Base-by-base conservation (phyloP, 2,888 invertebrate genomes). In the Endotricha flammealis region DNA sequence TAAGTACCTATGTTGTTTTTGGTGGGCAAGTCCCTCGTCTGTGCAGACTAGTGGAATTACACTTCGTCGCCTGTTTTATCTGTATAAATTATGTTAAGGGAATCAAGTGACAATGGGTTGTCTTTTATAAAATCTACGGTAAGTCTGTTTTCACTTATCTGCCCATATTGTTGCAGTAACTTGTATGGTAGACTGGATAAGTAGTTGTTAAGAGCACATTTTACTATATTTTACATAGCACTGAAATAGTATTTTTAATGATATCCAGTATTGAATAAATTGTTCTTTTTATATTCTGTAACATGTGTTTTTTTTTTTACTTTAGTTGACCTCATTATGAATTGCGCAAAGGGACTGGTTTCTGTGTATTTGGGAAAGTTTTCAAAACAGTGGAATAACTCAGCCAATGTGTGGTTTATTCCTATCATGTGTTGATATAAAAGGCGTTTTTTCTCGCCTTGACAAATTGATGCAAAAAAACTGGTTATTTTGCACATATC, bases 201-300 rank as follows among this genome's bases (percentile, higher is more conserved):
- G 1, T 42, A 42, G 42, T 8, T 16, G 17, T 39, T 61, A 56
- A 61, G 62, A 49, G 57, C 64, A 64, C 63, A 57, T 53, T 50
- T 54, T 41, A 43, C 9, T 38, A 37, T 16, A 50, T 54, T 63
- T 72, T 72, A 67, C 57, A 65, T 45, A 43, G 74, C 78, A 78
- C 74, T 68, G 60, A 67, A 49, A 58, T 60, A 63, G 57, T 67
- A 63, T 62, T 62, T 61, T 66, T 63, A 55, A 55, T 45, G 49
- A 56, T 56, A 60, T 56, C 53, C 63, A 61, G 57, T 62, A 70
- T 64, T 57, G 42, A 75, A 73, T 74, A 73, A 72, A 74, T 62
- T 64, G 64, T 68, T 72, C 61, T 65, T 64, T 61, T 62, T 58
- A 46, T 46, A 46, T 33, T 33, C 11, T 25, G 44, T 38, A 51